These are phyloP conservation scores for Mesembrinibis cayennensis DNA, from an alignment of 2,113 vertebrate species.

Conservation along the genomic window DNA sequence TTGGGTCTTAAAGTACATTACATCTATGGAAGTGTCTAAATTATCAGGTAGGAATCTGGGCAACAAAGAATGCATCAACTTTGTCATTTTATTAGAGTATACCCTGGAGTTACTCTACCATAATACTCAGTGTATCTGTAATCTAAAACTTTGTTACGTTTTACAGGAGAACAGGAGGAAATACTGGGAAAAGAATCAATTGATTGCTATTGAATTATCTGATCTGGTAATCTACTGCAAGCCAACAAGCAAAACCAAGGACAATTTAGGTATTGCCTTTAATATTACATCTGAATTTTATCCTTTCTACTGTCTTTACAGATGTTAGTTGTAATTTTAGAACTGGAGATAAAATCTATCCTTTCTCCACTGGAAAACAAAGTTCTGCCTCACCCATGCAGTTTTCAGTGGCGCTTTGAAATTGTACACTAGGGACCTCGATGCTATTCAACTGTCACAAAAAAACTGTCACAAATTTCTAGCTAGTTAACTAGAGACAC, in stretches of 20 bases:
- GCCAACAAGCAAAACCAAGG: constrained; percentile 94
- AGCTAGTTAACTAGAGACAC: not conserved
- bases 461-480: not conserved
- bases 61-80: not conserved
- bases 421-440: not conserved
- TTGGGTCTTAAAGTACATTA: not conserved
- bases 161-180: constrained; percentile 82
- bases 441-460: not conserved
- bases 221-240: constrained; percentile 96
- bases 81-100: not conserved
- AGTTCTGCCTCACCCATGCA: not conserved
- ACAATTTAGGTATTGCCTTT: constrained; percentile 83
- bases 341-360: not conserved
- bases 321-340: not conserved
- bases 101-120: not conserved
- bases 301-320: not conserved
- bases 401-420: not conserved
- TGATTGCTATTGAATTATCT: constrained; percentile 93
- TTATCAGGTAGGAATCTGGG: not conserved
- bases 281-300: not conserved
- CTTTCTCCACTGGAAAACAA: not conserved
- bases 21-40: not conserved
- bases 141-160: not conserved
- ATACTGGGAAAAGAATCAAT: constrained; percentile 88
- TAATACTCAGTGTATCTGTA: not conserved